Percentiles rank a stretch among this genome's conserved stretches.
Conservation (phyloP, 2,888 invertebrate genomes). For the Xestia xanthographa region DNA sequence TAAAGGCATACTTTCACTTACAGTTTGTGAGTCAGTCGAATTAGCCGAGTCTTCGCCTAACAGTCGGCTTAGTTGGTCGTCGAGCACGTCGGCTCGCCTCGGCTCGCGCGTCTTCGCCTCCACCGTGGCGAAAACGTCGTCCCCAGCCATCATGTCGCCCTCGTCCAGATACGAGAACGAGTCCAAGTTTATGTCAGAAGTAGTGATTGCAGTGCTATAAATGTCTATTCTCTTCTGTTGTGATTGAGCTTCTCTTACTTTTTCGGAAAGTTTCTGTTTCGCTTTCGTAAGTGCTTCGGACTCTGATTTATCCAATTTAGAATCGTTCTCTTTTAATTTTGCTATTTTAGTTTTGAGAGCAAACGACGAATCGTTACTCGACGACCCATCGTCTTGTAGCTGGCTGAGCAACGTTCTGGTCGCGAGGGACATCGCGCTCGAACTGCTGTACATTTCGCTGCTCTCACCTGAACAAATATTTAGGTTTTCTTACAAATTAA, state of each 20-base stretch:
- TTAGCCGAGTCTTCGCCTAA: slow-evolving; percentile 83
- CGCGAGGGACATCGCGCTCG: slow-evolving; percentile 84
- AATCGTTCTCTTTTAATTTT: slow-evolving; percentile 75
- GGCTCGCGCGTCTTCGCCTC: slow-evolving; percentile 75
- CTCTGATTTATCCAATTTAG: slow-evolving; percentile 80
- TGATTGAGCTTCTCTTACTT: slow-evolving; percentile 85
- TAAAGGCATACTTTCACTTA: slow-evolving; percentile 85
- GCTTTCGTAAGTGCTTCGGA: slow-evolving; percentile 85
- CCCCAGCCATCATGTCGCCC: slow-evolving; percentile 84
- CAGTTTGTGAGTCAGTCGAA: slow-evolving; percentile 82
- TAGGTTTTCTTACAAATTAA: slow-evolving; percentile 70
- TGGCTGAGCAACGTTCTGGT: slow-evolving; percentile 88
- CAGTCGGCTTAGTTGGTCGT: slow-evolving; percentile 82
- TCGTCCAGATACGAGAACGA: slow-evolving; percentile 89
- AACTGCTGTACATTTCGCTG: slow-evolving; percentile 82
- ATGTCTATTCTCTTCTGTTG: slow-evolving; percentile 88
- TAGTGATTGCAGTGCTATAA: slow-evolving; percentile 89
- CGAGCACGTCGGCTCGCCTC: slow-evolving; percentile 74
- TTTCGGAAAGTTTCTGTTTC: slow-evolving; percentile 85
- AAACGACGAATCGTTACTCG: slow-evolving; percentile 89
- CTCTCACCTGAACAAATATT: slow-evolving; percentile 84
- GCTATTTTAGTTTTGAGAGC: slow-evolving; percentile 81
- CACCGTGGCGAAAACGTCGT: slow-evolving; percentile 82
- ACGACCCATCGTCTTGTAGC: slow-evolving; percentile 89
- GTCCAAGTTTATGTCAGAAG: slow-evolving; percentile 89